Evolutionary conservation across 1,140 invertebrate genomes (phyloP).

Genomic region (Pantala flavescens): DNA sequence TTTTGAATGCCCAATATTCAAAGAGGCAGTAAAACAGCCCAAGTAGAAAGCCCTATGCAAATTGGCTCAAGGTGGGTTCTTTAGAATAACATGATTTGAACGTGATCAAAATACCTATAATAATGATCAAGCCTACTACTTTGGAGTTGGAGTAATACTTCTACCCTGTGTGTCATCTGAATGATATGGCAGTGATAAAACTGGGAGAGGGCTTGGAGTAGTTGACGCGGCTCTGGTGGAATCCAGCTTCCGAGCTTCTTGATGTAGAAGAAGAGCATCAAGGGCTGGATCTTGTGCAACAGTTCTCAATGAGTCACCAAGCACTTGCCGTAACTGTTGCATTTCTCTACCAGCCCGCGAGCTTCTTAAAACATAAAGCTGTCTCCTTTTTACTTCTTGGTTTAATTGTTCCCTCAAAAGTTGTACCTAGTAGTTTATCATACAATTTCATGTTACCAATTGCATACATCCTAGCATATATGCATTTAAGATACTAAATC

Average conservation of each 20-base stretch:
- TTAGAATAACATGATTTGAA: not conserved
- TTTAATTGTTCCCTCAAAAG: constrained; percentile 68
- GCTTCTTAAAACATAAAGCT: constrained; percentile 70
- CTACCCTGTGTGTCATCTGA: not conserved
- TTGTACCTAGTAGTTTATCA: constrained; percentile 42
- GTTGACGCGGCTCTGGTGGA: constrained; percentile 33
- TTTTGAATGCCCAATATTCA: no score
- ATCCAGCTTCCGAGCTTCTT: constrained; percentile 74
- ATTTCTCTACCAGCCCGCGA: constrained; percentile 74
- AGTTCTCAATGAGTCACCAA: constrained; percentile 73
- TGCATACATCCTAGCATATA: no score
- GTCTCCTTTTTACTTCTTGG: constrained; percentile 74
- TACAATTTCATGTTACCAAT: not conserved
- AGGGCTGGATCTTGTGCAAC: constrained; percentile 70
- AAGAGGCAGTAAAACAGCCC: no score
- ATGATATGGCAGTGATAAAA: not conserved
- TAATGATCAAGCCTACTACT: not conserved
- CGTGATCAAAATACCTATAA: not conserved
- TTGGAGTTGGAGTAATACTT: not conserved
- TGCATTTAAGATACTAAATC: no score
- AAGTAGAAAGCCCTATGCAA: no score
- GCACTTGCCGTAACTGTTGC: constrained; percentile 65
- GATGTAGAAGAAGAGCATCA: constrained; percentile 70
- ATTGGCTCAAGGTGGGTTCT: no score
- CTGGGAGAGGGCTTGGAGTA: not conserved